Evolutionary conservation across 2,797 vertebrate species (phyloP), one percentile per base, ranked within the genome.

Genomic region (Cirrhinus mrigala): DNA sequence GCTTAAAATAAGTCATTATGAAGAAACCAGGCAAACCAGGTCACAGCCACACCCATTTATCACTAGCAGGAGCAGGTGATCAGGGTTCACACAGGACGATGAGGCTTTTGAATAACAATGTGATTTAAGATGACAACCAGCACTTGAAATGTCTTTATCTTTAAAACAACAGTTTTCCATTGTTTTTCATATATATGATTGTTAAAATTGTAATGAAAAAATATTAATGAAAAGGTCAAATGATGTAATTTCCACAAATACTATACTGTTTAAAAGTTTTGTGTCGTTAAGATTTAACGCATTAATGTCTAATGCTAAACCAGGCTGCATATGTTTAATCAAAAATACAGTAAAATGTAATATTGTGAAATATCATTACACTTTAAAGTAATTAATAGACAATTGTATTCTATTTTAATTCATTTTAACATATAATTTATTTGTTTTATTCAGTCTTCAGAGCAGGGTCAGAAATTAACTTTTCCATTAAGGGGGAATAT

Each of bases 11-110:
- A 94, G 92, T 91, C 92, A 91, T 86, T 69, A 90, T 92, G 92
- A 93, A 92, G 89, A 90, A 93, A 94, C 94, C 94, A 94, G 94
- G 29, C 15, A 76, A 96, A 94, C 91, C 83, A 88, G 95, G 94
- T 92, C 93, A 94, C 88, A 85, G 89, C 90, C 76, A 29, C 27
- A 46, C 69, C 16, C 2, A 5, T 52, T 54, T 40, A 79, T 83
- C 33, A 56, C 58, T 29, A 64, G 60, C 74, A 76, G 54, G 58
- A 82, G 20, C 37, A 22, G n/a, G 12, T 22, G 18, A 37, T 54
- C 29, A 76, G 0, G 64, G 14, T 81, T 54, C 14, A 40, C 22
- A 44, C 22, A 24, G 33, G 64, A 24, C 12, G 10, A 20, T 56
- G 22, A 11, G 9, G 58, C 60, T 66, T 75, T 54, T 44, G 7